phyloP scores from a whole-genome alignment of 2,797 vertebrate genomes.

The Micropoecilia bifurca region DNA sequence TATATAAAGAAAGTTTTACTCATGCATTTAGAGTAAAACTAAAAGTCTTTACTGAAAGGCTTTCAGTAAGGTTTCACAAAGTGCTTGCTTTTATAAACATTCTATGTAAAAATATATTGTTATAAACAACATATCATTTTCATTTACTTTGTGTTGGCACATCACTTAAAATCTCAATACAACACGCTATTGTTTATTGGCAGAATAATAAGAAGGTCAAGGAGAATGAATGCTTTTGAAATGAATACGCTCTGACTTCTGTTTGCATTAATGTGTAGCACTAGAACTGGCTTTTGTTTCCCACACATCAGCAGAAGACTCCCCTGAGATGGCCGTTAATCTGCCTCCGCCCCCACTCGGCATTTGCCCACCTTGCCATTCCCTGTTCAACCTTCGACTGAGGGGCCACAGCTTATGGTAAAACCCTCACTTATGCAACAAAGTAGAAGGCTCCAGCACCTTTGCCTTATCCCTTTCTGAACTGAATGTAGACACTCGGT shows the following conservation, averaged over 20 bases:
- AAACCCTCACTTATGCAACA: slow-evolving; percentile 57
- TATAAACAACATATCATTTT: not conserved
- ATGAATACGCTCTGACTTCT: not conserved
- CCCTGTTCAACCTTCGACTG: slow-evolving; percentile 36
- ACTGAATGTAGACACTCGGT: slow-evolving; percentile 53
- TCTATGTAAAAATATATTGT: not conserved
- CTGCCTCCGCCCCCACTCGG: slow-evolving; percentile 67
- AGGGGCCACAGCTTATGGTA: slow-evolving; percentile 42
- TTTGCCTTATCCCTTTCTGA: slow-evolving; percentile 49
- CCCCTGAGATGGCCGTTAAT: slow-evolving; percentile 83
- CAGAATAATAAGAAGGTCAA: not conserved
- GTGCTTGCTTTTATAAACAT: not conserved
- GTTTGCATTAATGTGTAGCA: slow-evolving; percentile 42
- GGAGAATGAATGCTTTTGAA: not conserved
- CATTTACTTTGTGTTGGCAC: not conserved
- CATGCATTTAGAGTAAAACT: not conserved
- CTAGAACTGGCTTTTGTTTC: slow-evolving; percentile 81
- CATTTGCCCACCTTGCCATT: slow-evolving; percentile 61
- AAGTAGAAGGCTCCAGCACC: slow-evolving; percentile 54
- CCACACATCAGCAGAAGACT: slow-evolving; percentile 82
- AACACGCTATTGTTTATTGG: not conserved
- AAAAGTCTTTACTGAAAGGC: too few relatives aligned
- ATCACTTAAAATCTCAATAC: not conserved
- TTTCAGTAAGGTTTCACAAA: not conserved
- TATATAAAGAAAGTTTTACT: not conserved